phyloP scores from a whole-genome alignment of 2,888 invertebrate genomes.

The Pyrocoelia pectoralis region DNA sequence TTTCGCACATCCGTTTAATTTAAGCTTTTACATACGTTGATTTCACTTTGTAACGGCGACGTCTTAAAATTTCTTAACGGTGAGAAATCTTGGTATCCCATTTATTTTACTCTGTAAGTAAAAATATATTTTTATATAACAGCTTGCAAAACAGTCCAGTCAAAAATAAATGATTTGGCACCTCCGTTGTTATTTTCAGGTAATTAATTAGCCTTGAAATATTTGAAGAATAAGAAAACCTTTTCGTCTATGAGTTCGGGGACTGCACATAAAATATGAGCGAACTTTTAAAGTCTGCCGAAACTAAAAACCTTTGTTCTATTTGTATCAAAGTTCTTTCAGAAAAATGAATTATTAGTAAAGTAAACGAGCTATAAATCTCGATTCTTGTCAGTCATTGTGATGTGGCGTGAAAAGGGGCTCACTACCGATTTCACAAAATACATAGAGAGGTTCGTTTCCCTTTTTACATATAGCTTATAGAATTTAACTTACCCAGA shows the following conservation, averaged over 20 bases:
- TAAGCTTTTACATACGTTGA: neutral
- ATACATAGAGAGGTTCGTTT: constrained; percentile 9
- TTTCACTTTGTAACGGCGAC: too few relatives aligned
- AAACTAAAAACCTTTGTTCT: constrained; percentile 56
- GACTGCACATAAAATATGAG: constrained; percentile 33
- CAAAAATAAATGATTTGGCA: neutral
- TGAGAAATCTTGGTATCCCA: too few relatives aligned
- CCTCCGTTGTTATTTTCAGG: neutral
- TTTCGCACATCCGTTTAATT: constrained; percentile 5
- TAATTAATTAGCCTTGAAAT: neutral
- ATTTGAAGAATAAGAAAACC: constrained; percentile 7
- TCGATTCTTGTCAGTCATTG: constrained; percentile 60
- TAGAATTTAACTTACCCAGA: too few relatives aligned
- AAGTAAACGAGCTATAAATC: constrained; percentile 61
- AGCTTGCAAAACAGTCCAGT: neutral
- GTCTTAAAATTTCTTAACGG: too few relatives aligned
- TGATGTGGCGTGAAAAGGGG: constrained; percentile 53
- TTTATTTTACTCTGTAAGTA: neutral
- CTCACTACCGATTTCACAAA: constrained; percentile 36
- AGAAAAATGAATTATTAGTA: constrained; percentile 61
- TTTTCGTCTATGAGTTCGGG: constrained; percentile 27
- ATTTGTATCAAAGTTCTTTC: constrained; percentile 56
- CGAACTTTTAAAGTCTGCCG: constrained; percentile 40
- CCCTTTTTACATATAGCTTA: too few relatives aligned
- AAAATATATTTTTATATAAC: neutral